phyloP scores from a whole-genome alignment of 2,888 invertebrate species.

The Bugulina stolonifera region DNA sequence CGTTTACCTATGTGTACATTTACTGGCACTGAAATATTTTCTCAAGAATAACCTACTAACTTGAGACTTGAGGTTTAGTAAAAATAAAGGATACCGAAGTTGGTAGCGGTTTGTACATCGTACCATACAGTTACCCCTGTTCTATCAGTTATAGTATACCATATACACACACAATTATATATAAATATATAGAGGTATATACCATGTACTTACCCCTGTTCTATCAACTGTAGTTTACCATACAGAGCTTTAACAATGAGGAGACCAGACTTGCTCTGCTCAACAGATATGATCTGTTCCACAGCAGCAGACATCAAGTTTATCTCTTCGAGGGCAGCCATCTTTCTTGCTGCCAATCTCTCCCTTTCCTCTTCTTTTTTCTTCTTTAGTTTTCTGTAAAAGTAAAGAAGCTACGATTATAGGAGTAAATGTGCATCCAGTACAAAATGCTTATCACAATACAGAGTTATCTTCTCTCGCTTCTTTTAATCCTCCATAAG shows the following conservation, averaged over 20 bases:
- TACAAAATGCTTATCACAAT: background rate
- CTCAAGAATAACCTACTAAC: no score
- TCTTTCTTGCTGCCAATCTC: background rate
- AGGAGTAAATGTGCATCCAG: background rate
- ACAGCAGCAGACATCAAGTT: background rate
- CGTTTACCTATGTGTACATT: no score
- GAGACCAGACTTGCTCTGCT: background rate
- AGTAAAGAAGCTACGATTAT: background rate
- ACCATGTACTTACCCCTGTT: background rate
- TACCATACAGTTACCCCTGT: no score
- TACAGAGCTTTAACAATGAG: constrained; percentile 10
- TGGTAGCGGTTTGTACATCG: no score
- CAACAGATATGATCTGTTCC: background rate
- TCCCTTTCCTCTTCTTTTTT: constrained; percentile 10
- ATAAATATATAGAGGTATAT: no score
- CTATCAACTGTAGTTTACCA: background rate
- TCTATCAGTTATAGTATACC: no score
- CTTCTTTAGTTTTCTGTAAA: background rate
- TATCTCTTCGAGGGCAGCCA: background rate
- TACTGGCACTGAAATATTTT: no score
- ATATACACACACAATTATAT: no score
- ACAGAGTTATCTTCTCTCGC: background rate
- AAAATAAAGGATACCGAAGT: no score
- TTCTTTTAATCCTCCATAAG: background rate
- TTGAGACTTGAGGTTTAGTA: no score